Evolutionary conservation across 2,113 vertebrate genomes (phyloP).

Genomic region (Orientallactaga bullata): DNA sequence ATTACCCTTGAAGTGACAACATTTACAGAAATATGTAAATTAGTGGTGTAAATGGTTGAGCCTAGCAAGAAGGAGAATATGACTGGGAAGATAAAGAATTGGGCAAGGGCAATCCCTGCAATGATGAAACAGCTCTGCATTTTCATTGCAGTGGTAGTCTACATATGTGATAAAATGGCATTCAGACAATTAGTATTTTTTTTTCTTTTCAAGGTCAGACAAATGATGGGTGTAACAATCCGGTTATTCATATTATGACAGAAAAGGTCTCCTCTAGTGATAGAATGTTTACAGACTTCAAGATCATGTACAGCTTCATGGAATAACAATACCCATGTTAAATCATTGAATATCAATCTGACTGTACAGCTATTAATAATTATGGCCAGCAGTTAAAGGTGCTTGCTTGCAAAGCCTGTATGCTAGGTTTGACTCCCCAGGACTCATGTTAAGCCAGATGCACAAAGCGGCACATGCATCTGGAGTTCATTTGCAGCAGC

Average conservation of each 20-base stretch:
- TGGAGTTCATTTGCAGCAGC: too few relatives aligned
- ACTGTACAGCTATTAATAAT: slow-evolving; percentile 27
- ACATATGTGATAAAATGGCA: neutral
- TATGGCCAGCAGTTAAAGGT: neutral
- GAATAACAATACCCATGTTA: slow-evolving; percentile 22
- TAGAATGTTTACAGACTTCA: neutral
- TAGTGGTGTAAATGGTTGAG: neutral
- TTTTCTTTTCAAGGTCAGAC: slow-evolving; percentile 2
- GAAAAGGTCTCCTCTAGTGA: neutral
- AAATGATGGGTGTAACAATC: neutral
- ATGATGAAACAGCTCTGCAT: neutral
- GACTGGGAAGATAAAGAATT: neutral
- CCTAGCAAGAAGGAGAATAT: neutral
- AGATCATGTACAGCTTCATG: neutral
- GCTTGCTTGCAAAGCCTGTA: too few relatives aligned
- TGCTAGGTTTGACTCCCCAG: too few relatives aligned
- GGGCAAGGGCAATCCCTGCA: neutral
- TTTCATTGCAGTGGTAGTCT: neutral
- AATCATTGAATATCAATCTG: neutral
- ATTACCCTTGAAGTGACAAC: neutral
- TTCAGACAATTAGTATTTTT: neutral
- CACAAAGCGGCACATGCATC: too few relatives aligned
- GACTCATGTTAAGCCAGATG: too few relatives aligned
- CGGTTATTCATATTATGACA: neutral
- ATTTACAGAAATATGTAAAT: neutral